These are phyloP conservation scores for Sarcophaga variegata DNA, from an alignment of 2,888 invertebrate species.

Conservation along the genomic window DNA sequence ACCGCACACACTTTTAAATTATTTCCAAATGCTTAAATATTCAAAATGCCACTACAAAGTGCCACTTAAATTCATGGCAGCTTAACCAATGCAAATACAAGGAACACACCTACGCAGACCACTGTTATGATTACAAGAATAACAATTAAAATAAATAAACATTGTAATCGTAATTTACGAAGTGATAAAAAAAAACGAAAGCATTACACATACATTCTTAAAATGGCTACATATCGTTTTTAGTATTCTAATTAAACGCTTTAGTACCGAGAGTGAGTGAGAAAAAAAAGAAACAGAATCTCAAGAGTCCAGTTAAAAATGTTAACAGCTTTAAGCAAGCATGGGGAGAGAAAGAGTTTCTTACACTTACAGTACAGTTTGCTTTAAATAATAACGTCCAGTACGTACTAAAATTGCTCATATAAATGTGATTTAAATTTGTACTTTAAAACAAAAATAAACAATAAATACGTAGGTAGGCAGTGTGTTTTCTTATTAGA, in stretches of 20 bases:
- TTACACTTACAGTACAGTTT: no score
- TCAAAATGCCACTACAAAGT: constrained; percentile 47
- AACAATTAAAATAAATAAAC: not conserved
- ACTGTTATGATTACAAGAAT: constrained; percentile 21
- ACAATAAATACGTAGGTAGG: no score
- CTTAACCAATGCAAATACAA: not conserved
- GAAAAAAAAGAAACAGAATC: no score
- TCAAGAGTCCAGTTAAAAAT: no score
- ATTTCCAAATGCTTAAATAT: constrained; percentile 46
- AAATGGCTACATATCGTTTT: not conserved
- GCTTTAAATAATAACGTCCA: no score
- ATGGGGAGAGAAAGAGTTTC: no score
- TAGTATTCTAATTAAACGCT: constrained; percentile 33
- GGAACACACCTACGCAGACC: not conserved
- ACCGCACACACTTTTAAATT: not conserved
- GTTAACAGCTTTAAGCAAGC: no score
- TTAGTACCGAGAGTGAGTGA: constrained; percentile 16
- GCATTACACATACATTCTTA: constrained; percentile 4
- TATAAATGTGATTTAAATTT: no score
- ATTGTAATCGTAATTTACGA: no score
- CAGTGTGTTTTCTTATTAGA: no score
- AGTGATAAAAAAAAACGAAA: not conserved
- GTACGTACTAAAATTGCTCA: no score
- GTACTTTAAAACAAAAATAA: no score
- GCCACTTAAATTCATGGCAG: constrained; percentile 39